phyloP scores from a whole-genome alignment of 2,888 invertebrate species.

The Meiosimyza decipiens region DNA sequence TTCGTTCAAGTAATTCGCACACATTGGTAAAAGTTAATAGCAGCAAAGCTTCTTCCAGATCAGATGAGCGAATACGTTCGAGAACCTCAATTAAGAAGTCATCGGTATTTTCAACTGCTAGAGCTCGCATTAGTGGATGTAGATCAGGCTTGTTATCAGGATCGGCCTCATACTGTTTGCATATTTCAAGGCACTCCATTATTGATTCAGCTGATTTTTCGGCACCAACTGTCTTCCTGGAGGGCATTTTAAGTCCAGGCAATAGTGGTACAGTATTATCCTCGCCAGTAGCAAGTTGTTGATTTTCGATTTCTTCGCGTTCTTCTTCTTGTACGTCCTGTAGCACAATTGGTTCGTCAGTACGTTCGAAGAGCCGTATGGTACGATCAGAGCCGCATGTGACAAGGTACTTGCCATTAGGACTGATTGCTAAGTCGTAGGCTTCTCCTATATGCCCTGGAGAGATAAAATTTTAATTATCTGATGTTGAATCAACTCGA shows the following conservation, averaged over 20 bases:
- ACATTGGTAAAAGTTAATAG: conserved; percentile 86
- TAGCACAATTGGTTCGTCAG: conserved; percentile 89
- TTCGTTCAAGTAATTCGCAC: conserved; percentile 78
- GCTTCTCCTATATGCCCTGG: conserved; percentile 84
- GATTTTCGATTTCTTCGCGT: conserved; percentile 79
- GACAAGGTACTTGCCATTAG: conserved; percentile 81
- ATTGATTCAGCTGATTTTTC: conserved; percentile 82
- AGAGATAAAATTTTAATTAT: background rate
- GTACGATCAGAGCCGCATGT: conserved; percentile 90
- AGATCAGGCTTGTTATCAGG: conserved; percentile 65
- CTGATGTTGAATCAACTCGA: too few species aligned
- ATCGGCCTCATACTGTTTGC: conserved; percentile 68
- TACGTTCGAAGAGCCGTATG: conserved; percentile 85
- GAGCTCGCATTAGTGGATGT: conserved; percentile 86
- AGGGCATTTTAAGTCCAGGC: conserved; percentile 83
- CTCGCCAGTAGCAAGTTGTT: conserved; percentile 78
- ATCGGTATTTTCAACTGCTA: conserved; percentile 76
- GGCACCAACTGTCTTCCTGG: conserved; percentile 74
- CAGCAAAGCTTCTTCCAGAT: conserved; percentile 89
- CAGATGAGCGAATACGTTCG: conserved; percentile 84
- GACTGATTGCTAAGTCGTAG: conserved; percentile 79
- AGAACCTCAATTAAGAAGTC: conserved; percentile 87
- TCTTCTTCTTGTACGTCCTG: conserved; percentile 91
- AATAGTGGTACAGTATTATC: conserved; percentile 77
- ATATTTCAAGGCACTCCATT: conserved; percentile 88